These are phyloP conservation scores for Tenthredo mesomela DNA, from an alignment of 2,888 invertebrate species.

Conservation along the genomic window DNA sequence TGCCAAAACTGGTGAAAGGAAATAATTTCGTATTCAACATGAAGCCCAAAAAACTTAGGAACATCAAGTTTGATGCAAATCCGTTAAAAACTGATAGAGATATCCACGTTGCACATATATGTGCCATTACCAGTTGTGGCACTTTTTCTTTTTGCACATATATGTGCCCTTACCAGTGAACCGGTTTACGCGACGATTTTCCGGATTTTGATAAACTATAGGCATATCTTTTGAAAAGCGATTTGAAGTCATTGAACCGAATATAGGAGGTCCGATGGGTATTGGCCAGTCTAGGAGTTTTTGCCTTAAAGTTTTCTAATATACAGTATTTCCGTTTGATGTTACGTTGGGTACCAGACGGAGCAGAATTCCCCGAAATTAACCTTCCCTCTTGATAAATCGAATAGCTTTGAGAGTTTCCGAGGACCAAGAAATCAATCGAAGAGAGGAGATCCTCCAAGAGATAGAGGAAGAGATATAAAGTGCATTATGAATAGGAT, in stretches of 20 bases:
- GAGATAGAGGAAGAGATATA: neutral
- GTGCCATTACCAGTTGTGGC: too few species aligned
- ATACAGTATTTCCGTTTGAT: neutral
- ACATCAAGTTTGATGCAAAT: too few species aligned
- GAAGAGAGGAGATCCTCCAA: neutral
- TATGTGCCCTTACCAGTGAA: too few species aligned
- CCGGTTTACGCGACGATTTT: neutral
- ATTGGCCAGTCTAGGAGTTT: neutral
- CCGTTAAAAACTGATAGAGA: too few species aligned
- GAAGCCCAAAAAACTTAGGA: too few species aligned
- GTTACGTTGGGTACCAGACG: neutral
- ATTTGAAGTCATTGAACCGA: neutral
- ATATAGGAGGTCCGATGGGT: neutral
- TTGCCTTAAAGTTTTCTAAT: neutral
- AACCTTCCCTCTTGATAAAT: neutral
- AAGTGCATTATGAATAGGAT: neutral
- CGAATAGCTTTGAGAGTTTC: neutral
- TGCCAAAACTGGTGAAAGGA: too few species aligned
- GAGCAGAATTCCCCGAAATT: constrained; percentile 34
- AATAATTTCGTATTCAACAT: too few species aligned
- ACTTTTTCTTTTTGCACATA: too few species aligned
- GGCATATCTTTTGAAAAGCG: neutral
- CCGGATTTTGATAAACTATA: neutral
- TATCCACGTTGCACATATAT: too few species aligned
- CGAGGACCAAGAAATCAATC: neutral